These are phyloP conservation scores for Platichthys flesus DNA, from an alignment of 2,113 vertebrate species.

Conservation along the genomic window DNA sequence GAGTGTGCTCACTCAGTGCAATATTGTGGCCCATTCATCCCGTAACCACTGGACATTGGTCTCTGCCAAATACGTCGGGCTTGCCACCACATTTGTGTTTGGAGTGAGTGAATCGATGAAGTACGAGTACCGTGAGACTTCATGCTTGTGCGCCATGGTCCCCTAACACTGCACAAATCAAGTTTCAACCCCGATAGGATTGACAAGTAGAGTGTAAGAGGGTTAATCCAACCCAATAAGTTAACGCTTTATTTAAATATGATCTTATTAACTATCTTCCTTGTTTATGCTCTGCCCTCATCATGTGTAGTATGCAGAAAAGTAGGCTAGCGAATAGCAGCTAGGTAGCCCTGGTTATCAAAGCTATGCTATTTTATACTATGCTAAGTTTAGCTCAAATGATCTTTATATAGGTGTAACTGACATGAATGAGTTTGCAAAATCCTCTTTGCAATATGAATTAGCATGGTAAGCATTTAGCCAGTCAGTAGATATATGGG, in stretches of 20 bases:
- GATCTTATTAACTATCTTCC: not conserved
- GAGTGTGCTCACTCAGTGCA: slow-evolving; percentile 74
- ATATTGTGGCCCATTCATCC: slow-evolving; percentile 78
- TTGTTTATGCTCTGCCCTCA: not conserved
- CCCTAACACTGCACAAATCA: slow-evolving; percentile 41
- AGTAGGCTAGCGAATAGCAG: not conserved
- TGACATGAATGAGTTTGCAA: not conserved
- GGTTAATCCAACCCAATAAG: slow-evolving; percentile 10
- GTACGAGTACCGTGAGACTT: slow-evolving; percentile 61
- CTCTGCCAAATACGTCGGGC: slow-evolving; percentile 68
- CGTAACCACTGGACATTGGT: slow-evolving; percentile 76
- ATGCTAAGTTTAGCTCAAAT: too few relatives aligned
- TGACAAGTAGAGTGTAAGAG: slow-evolving; percentile 29
- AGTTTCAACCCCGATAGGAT: slow-evolving; percentile 33
- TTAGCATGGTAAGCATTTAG: too few relatives aligned
- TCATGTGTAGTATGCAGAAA: not conserved
- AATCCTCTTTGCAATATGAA: not conserved
- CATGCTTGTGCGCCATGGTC: slow-evolving; percentile 36
- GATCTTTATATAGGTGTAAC: not conserved
- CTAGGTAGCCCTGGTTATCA: not conserved
- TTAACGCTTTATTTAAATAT: slow-evolving; percentile 6
- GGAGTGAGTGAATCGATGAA: slow-evolving; percentile 64
- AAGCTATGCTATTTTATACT: not conserved
- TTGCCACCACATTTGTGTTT: slow-evolving; percentile 75
- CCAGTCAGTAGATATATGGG: too few relatives aligned